Conservation (phyloP, 2,888 invertebrate genomes). For the Cylloceria caligata region DNA sequence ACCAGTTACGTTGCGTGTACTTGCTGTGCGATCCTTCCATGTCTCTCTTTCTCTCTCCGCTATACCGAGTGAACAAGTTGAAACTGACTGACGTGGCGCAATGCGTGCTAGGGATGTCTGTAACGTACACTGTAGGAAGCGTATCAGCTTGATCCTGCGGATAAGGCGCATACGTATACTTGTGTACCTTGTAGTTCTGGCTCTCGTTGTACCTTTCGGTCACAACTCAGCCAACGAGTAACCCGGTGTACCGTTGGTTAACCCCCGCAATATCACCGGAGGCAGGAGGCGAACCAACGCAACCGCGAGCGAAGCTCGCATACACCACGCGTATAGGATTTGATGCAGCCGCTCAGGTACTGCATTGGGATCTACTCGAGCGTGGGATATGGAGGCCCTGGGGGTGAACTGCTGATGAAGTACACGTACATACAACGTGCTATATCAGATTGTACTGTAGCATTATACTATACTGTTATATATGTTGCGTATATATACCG, state of each 20-base stretch:
- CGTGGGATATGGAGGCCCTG: constrained; percentile 59
- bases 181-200: not conserved
- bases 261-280: constrained; percentile 45
- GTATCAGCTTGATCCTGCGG: constrained; percentile 17
- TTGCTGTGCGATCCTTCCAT: constrained; percentile 47
- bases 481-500: not conserved
- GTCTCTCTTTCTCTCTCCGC: not conserved
- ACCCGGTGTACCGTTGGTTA: constrained; percentile 49
- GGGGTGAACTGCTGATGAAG: constrained; percentile 32
- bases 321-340: constrained; percentile 66
- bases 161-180: not conserved
- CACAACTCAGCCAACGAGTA: constrained; percentile 32
- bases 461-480: constrained; percentile 24
- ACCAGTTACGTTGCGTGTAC: constrained; percentile 67
- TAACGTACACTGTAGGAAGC: not conserved
- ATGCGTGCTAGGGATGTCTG: not conserved
- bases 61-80: not conserved
- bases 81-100: constrained; percentile 4
- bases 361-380: constrained; percentile 72
- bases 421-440: constrained; percentile 33
- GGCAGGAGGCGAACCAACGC: constrained; percentile 56
- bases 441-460: constrained; percentile 27
- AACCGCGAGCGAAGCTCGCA: constrained; percentile 62
- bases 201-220: constrained; percentile 20
- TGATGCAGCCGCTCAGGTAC: constrained; percentile 76